A percentile compares a stretch with the other conserved stretches of the same genome.
These are phyloP conservation scores for Atractosteus spatula DNA, from an alignment of 2,113 vertebrate genomes.

Conservation along the genomic window DNA sequence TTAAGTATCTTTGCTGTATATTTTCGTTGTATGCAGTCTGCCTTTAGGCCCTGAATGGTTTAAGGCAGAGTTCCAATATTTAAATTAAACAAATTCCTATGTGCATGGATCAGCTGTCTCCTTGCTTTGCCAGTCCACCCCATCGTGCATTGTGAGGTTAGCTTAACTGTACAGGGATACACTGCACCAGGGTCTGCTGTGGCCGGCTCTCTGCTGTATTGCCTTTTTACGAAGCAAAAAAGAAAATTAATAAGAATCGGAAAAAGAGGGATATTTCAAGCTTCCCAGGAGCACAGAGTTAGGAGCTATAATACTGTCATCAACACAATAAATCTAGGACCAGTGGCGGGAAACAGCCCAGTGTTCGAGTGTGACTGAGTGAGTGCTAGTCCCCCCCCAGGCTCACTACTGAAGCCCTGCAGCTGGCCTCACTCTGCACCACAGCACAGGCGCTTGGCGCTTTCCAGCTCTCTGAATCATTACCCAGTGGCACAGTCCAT, in stretches of 20 bases:
- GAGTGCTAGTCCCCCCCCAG: too few species aligned
- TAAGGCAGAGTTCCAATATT: neutral
- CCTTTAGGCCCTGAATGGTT: conserved; percentile 19
- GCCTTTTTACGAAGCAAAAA: neutral
- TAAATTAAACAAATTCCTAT: neutral
- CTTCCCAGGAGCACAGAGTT: neutral
- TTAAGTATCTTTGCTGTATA: conserved; percentile 22
- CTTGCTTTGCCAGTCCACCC: neutral
- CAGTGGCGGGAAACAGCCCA: too few species aligned
- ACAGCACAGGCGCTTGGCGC: too few species aligned
- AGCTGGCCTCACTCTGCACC: too few species aligned
- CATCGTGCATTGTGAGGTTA: too few species aligned
- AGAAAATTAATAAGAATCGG: neutral
- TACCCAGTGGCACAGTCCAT: too few species aligned
- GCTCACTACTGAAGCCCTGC: too few species aligned
- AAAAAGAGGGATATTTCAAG: conserved; percentile 4
- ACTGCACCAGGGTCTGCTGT: neutral
- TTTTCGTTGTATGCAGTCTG: conserved; percentile 28
- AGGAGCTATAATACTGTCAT: conserved; percentile 6
- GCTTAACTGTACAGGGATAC: neutral
- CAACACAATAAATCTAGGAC: neutral
- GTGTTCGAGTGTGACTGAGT: too few species aligned
- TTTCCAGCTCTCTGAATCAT: too few species aligned
- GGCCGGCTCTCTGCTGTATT: too few species aligned
- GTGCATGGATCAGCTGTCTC: neutral